phyloP scores from a whole-genome alignment of 1,140 invertebrate genomes.

The Caenorhabditis latens region DNA sequence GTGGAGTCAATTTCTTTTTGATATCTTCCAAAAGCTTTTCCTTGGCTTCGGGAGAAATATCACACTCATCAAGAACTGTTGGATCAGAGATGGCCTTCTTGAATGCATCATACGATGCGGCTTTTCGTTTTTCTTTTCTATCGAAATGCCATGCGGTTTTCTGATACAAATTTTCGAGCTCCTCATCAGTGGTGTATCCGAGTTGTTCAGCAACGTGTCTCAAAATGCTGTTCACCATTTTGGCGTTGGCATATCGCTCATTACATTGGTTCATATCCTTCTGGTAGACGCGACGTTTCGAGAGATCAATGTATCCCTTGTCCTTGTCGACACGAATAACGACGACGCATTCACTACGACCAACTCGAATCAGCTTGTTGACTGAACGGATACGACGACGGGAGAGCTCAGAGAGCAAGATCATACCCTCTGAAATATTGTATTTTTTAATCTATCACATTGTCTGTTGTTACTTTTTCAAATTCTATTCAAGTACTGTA shows the following conservation, averaged over 20 bases:
- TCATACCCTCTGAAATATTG: constrained; percentile 79
- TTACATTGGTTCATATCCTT: constrained; percentile 98
- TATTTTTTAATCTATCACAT: not conserved
- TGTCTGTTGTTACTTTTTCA: too few relatives aligned
- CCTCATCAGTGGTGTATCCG: constrained; percentile 89
- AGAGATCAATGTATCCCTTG: constrained; percentile 99
- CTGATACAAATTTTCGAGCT: constrained; percentile 93
- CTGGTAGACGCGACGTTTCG: constrained; percentile 95
- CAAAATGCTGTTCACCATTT: constrained; percentile 89
- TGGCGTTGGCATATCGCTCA: constrained; percentile 97
- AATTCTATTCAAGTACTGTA: too few relatives aligned
- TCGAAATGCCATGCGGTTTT: constrained; percentile 99
- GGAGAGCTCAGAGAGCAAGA: constrained; percentile 89
- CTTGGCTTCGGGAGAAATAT: constrained; percentile 91
- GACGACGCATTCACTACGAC: constrained; percentile 97
- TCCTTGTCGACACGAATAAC: constrained; percentile 99
- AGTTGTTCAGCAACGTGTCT: constrained; percentile 95
- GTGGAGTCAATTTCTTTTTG: constrained; percentile 93
- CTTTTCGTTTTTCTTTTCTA: constrained; percentile 95
- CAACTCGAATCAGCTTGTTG: constrained; percentile 98
- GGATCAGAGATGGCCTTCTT: constrained; percentile 97
- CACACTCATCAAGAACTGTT: constrained; percentile 93
- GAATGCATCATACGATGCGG: constrained; percentile 96
- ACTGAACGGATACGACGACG: constrained; percentile 97
- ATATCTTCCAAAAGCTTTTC: constrained; percentile 94